Percentiles rank a stretch among this genome's conserved stretches.
Evolutionary conservation across 2,797 vertebrate species (phyloP).

Genomic region (Pseudochirops cupreus): DNA sequence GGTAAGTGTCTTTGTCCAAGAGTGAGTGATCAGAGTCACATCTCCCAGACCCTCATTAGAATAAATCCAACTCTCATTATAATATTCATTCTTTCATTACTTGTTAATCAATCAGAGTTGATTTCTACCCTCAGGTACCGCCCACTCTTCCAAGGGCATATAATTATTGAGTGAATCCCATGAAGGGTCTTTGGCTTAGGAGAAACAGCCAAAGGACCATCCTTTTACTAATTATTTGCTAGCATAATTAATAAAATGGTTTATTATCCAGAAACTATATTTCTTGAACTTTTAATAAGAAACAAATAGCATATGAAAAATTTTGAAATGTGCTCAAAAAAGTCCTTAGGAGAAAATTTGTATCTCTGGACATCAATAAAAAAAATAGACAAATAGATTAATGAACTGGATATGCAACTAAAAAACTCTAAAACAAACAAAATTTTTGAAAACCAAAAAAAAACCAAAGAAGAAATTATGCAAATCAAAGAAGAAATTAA

Average conservation of each 20-base stretch:
- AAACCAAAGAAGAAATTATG: too few species aligned
- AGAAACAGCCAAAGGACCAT: too few species aligned
- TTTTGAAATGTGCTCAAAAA: neutral
- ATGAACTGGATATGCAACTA: neutral
- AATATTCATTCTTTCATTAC: neutral
- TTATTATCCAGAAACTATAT: too few species aligned
- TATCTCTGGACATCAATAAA: neutral
- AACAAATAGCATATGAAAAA: neutral
- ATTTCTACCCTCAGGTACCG: neutral
- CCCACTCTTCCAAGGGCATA: neutral
- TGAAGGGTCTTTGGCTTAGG: neutral
- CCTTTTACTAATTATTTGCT: too few species aligned
- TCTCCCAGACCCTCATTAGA: neutral
- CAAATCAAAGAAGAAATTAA: neutral
- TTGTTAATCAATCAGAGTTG: neutral
- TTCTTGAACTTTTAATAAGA: too few species aligned
- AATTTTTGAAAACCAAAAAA: neutral
- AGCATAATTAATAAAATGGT: too few species aligned
- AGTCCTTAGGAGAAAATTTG: neutral
- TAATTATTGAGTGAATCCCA: neutral
- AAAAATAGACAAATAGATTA: neutral
- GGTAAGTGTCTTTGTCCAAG: neutral
- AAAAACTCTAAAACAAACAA: neutral
- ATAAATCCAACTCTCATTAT: neutral
- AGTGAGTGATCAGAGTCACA: neutral